Conservation (phyloP, 2,888 invertebrate species). For the Meta bourneti region DNA sequence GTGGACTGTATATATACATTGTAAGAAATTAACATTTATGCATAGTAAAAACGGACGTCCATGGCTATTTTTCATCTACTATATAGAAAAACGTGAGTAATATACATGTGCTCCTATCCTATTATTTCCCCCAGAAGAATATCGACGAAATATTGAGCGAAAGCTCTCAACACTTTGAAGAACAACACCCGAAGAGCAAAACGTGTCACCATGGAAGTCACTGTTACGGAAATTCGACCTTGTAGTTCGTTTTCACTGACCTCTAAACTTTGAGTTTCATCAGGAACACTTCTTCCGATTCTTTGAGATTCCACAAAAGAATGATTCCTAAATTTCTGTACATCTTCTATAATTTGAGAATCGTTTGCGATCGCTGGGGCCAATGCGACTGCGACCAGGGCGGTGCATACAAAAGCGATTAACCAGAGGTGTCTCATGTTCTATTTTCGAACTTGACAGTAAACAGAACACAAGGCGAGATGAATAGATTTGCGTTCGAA, state of each 20-base stretch:
- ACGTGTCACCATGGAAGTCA: conserved; percentile 34
- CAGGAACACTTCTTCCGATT: not conserved
- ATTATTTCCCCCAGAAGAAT: conserved; percentile 50
- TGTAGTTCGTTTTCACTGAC: not conserved
- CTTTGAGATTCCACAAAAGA: not conserved
- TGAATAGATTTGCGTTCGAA: too few species aligned
- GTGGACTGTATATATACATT: too few species aligned
- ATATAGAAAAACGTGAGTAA: too few species aligned
- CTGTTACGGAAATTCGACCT: not conserved
- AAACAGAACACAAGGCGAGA: too few species aligned
- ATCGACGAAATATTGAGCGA: conserved; percentile 62
- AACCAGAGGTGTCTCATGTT: not conserved
- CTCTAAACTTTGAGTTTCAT: not conserved
- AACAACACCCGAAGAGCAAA: conserved; percentile 26
- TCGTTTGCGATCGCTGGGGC: not conserved
- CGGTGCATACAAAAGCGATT: not conserved
- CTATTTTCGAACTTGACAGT: too few species aligned
- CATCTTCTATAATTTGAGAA: not conserved
- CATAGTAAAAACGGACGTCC: too few species aligned
- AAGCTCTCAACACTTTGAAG: conserved; percentile 40
- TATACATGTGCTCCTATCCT: not conserved
- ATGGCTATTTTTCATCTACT: too few species aligned
- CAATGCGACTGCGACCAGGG: not conserved
- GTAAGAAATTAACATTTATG: too few species aligned
- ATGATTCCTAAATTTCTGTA: not conserved